Evolutionary conservation across 2,888 invertebrate genomes (phyloP), one percentile per base, ranked within the genome.

Genomic region (Toxonevra muliebris): DNA sequence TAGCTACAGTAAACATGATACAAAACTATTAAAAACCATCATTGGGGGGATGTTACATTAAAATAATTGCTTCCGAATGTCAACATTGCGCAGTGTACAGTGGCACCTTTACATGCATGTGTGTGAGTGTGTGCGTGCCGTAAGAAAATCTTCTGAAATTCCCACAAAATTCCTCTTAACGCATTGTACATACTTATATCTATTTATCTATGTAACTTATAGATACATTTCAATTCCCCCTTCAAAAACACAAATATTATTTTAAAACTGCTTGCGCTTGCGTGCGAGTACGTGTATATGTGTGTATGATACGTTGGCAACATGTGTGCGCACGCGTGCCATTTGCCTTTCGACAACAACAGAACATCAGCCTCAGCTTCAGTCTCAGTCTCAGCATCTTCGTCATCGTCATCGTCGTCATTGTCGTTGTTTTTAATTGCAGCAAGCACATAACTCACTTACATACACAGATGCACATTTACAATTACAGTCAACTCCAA

Each of bases 41-140:
- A 65, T 62, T 71, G 71, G 73, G 70, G 73, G 68, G 69, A 58
- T 61, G 60, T 40, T 65, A 69, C 76, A 76, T 78, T 74, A 75
- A 82, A 81, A 79, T 81, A 81, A 82, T 82, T 81, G 80, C 80
- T 81, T 79, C 81, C 81, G 81, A 82, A 80, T 79, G 82, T 79
- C 77, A 55, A 53, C 52, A 15, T 43, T 20, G 48, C n/a, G 40
- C 42, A 41, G 53, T 58, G 42, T 20, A 76, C 74, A 42, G 10
- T 12, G 13, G 58, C 58, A 30, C 13, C 58, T n/a, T 11, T 52
- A 15, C 45, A 1, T 61, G 4, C 10, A 41, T n/a, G 15, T 61
- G 30, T 13, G 30, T 43, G 30, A 20, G 54, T 20, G 52, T 15
- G 41, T 42, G 30, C 17, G 17, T 20, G 60, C 20, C 45, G 12